Percentiles rank a stretch among this genome's conserved stretches.
Conservation (phyloP, 2,888 invertebrate genomes). For the Tipula vernalis region DNA sequence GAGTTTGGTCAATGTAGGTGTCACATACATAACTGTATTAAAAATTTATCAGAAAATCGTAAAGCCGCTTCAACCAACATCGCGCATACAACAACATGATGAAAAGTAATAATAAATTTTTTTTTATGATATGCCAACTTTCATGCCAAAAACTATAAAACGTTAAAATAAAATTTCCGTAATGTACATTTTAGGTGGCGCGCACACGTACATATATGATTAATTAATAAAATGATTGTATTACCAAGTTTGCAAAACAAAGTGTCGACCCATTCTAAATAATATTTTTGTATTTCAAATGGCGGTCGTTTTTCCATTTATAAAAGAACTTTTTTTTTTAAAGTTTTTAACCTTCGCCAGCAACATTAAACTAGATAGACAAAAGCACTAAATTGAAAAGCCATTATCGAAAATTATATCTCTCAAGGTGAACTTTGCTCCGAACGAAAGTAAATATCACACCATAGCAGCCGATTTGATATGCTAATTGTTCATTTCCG, state of each 20-base stretch:
- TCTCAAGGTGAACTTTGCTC: neutral
- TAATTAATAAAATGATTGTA: neutral
- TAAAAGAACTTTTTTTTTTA: neutral
- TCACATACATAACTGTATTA: neutral
- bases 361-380: neutral
- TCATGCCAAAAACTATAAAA: neutral
- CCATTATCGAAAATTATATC: neutral
- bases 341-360: neutral
- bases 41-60: neutral
- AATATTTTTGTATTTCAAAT: neutral
- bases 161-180: neutral
- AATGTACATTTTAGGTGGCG: neutral
- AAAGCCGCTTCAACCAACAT: neutral
- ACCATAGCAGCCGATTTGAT: neutral
- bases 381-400: neutral
- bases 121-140: neutral
- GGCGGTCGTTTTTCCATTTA: neutral
- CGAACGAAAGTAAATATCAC: neutral
- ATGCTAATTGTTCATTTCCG: neutral
- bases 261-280: neutral
- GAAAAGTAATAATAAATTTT: neutral
- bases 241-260: neutral
- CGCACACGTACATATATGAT: neutral
- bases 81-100: neutral
- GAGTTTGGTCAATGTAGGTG: neutral